Conservation (phyloP, 2,113 vertebrate genomes). For the Elephantulus edwardii region DNA sequence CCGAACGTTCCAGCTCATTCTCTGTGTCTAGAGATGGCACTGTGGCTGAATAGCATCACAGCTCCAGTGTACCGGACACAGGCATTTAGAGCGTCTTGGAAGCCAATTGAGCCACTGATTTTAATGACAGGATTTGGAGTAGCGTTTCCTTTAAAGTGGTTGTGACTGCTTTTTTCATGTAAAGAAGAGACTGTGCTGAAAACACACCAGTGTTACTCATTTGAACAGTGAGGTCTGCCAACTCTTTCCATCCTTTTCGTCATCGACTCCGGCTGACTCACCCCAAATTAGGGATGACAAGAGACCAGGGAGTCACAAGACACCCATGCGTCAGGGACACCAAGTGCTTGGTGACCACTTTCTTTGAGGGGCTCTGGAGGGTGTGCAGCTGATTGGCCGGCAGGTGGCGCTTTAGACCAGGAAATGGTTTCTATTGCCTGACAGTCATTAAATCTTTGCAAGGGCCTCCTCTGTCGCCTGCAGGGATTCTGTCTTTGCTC, state of each 20-base stretch:
- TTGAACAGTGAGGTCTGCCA: background rate
- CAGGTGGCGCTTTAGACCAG: too few relatives aligned
- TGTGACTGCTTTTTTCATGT: background rate
- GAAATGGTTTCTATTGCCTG: too few relatives aligned
- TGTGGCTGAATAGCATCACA: background rate
- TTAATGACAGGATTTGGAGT: fast-evolving
- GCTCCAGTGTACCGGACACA: background rate
- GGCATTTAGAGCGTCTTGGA: background rate
- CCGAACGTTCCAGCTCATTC: fast-evolving
- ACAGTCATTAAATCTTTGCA: too few relatives aligned
- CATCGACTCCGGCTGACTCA: background rate
- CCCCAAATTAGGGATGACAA: background rate
- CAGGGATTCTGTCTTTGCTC: background rate
- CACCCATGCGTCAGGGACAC: background rate
- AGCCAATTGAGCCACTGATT: background rate
- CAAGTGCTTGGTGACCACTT: background rate
- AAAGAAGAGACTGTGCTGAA: background rate
- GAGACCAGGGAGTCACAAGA: background rate
- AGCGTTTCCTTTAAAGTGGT: background rate
- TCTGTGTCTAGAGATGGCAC: background rate
- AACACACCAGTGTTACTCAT: background rate
- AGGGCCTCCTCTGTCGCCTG: background rate
- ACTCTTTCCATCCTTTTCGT: background rate
- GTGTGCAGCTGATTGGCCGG: too few relatives aligned
- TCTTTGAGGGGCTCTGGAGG: too few relatives aligned